Evolutionary conservation across 2,888 invertebrate species (phyloP).

Genomic region (Metallyticus violacea): DNA sequence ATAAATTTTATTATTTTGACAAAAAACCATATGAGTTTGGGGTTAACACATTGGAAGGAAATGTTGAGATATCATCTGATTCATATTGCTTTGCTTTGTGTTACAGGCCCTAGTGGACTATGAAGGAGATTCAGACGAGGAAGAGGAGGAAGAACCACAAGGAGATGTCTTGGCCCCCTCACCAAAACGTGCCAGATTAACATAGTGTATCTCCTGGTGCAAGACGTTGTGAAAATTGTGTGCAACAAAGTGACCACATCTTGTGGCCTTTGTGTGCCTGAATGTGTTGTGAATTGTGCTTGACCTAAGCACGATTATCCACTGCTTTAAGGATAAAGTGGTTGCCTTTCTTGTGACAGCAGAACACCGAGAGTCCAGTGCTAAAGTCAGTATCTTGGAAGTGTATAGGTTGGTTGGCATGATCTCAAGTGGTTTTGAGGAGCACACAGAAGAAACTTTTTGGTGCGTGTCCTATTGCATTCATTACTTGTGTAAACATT

Average conservation of each 20-base stretch:
- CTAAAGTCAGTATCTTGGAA: no score
- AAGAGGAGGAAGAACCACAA: slow-evolving; percentile 69
- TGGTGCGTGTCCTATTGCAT: neutral
- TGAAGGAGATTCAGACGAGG: slow-evolving; percentile 96
- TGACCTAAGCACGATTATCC: no score
- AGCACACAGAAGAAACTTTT: neutral
- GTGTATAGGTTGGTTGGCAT: no score
- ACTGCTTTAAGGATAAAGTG: no score
- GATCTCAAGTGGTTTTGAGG: no score
- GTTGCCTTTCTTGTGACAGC: no score
- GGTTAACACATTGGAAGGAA: no score
- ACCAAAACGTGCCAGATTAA: slow-evolving; percentile 72
- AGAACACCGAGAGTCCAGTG: no score
- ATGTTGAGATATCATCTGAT: no score
- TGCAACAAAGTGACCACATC: slow-evolving; percentile 3
- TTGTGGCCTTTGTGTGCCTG: neutral
- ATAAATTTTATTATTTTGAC: no score
- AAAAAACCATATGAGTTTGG: no score
- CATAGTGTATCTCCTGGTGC: slow-evolving; percentile 55
- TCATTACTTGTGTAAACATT: neutral
- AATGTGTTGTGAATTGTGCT: slow-evolving; percentile 8
- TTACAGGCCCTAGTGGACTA: slow-evolving; percentile 90
- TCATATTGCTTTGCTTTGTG: no score
- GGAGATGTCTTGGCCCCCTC: slow-evolving; percentile 52
- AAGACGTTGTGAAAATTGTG: neutral